Conservation (phyloP, 2,113 vertebrate species). For the Dipodomys merriami region DNA sequence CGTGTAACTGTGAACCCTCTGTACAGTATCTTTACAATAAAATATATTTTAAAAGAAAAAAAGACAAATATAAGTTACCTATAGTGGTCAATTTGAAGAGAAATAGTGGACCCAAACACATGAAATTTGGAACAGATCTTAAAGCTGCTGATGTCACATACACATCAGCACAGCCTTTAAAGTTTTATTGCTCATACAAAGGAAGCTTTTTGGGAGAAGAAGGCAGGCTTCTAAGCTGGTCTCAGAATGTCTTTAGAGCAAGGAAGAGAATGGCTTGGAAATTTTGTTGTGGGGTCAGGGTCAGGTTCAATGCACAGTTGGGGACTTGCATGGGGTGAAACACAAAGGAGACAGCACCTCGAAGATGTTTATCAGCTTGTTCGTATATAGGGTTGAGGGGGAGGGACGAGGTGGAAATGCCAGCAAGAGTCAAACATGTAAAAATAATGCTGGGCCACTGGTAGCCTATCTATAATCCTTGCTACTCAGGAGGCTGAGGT, state of each 20-base stretch:
- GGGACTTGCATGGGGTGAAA: background rate
- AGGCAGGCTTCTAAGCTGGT: background rate
- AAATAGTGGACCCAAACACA: background rate
- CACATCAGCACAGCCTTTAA: background rate
- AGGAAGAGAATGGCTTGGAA: background rate
- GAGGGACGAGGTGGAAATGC: background rate
- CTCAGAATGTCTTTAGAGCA: conserved; percentile 35
- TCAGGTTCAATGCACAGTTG: background rate
- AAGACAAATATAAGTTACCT: background rate
- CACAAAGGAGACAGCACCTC: background rate
- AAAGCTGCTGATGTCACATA: background rate
- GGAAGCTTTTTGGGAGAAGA: background rate
- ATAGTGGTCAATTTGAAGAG: background rate
- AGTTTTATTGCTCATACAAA: conserved; percentile 12
- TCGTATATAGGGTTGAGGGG: background rate
- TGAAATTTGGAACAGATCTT: conserved; percentile 46
- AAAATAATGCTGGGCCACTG: background rate
- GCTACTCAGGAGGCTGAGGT: too few relatives aligned
- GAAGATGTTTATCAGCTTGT: conserved; percentile 12
- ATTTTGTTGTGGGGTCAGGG: background rate
- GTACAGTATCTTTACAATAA: too few relatives aligned
- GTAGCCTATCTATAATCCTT: too few relatives aligned
- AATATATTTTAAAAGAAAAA: too few relatives aligned
- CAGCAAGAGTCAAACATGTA: background rate
- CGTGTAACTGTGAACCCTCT: too few relatives aligned